Base-by-base conservation (phyloP, 2,797 vertebrate species). In the Pristis pectinata region DNA sequence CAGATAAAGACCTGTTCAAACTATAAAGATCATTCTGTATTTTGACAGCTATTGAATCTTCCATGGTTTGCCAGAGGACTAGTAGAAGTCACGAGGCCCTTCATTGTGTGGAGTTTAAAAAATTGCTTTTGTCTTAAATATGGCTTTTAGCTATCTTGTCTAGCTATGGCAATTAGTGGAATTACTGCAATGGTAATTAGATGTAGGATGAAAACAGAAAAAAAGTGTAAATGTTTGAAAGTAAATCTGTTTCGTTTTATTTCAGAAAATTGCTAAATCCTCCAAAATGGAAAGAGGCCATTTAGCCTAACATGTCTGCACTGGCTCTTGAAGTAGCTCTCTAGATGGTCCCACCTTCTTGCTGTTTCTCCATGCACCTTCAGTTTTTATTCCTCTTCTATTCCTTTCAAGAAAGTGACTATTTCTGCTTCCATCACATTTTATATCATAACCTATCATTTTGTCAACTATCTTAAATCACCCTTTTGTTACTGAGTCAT, bases 71-170 rank as follows among this genome's bases (percentile, higher is more conserved):
- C 72, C 41, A 94, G 27, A 76, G 70, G 70, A 94, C 70, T 76
- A 74, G 67, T 94, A 56, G 92, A 76, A 94, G 70, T 94, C 92
- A 76, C 67, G 41, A n/a, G 70, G 72, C 70, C 70, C 92, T 94
- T 94, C 67, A n/a, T 70, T 53, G 49, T 74, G 70, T 44, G 94
- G 92, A 76, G 24, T 74, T 3, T 24, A 74, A 74, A 74, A 24
- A 74, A 74, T 24, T 74, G 67, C 24, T 74, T 74, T 74, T 74
- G 24, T 74, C 70, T 76, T 74, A 94, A 94, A 94, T 94, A 10
- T 94, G 11, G 44, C 92, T 94, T 94, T 93, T 34, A 74, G 92
- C 92, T 44, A 74, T 67, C 44, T 49, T 72, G 92, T 74, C 70
- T 34, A 94, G 27, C 44, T 49, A n/a, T 17, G 15, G 44, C 72